Conservation (phyloP, 2,797 vertebrate species). For the Miichthys miiuy region DNA sequence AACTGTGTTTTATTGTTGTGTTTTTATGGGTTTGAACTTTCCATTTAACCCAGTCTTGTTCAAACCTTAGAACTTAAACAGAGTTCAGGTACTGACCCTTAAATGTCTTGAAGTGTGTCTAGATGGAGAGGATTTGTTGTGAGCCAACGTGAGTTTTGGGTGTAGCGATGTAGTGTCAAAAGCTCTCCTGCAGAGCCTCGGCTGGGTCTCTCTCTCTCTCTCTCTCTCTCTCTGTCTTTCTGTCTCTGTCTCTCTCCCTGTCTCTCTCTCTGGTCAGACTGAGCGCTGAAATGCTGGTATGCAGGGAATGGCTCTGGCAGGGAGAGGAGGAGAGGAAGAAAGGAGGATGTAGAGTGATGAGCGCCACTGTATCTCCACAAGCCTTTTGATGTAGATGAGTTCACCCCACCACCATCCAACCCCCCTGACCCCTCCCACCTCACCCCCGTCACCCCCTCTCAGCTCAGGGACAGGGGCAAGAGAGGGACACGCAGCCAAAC, state of each 20-base stretch:
- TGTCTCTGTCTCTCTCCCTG: background rate
- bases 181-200: slow-evolving; percentile 53
- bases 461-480: slow-evolving; percentile 70
- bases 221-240: slow-evolving; percentile 27
- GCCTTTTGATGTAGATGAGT: slow-evolving; percentile 84
- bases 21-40: background rate
- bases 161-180: slow-evolving; percentile 23
- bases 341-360: slow-evolving; percentile 86
- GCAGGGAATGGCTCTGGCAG: slow-evolving; percentile 82
- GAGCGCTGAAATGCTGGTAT: slow-evolving; percentile 87
- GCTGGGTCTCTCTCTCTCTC: background rate
- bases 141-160: slow-evolving; percentile 33
- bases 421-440: slow-evolving; percentile 35
- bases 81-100: slow-evolving; percentile 17
- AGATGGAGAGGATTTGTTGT: slow-evolving; percentile 27
- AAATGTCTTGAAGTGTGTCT: slow-evolving; percentile 9
- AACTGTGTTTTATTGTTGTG: background rate
- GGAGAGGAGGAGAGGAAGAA: slow-evolving; percentile 82
- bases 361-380: slow-evolving; percentile 83
- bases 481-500: slow-evolving; percentile 72
- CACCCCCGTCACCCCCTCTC: slow-evolving; percentile 28
- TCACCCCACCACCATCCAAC: slow-evolving; percentile 34
- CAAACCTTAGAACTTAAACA: background rate
- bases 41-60: background rate
- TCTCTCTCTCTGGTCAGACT: slow-evolving; percentile 54